A percentile compares a stretch with the other conserved stretches of the same genome.
Conservation (phyloP, 1,140 invertebrate genomes). For the Euura lappo region DNA sequence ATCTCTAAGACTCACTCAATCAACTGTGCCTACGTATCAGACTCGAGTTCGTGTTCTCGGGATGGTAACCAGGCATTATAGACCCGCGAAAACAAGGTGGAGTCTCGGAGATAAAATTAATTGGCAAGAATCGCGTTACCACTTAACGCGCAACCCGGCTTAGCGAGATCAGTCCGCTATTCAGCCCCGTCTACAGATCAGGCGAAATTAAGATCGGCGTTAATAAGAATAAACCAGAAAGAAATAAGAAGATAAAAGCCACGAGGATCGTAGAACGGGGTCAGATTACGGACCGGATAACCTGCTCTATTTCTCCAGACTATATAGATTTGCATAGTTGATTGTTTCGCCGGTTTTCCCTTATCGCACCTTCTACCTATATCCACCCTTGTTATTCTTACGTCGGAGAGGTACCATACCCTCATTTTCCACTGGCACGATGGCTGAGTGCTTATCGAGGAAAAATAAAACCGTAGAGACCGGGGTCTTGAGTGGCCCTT, state of each 20-base stretch:
- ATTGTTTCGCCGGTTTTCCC: not conserved
- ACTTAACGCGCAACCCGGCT: not conserved
- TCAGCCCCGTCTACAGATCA: not conserved
- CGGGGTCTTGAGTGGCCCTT: not conserved
- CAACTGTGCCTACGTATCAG: not conserved
- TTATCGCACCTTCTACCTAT: not conserved
- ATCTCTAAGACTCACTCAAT: not conserved
- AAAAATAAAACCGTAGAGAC: not conserved
- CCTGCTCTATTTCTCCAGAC: not conserved
- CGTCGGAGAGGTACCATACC: not conserved
- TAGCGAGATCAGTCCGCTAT: not conserved
- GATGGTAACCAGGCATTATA: no score
- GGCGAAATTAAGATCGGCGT: no score
- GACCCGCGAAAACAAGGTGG: not conserved
- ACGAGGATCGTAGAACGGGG: not conserved
- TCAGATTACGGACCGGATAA: not conserved
- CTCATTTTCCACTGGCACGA: not conserved
- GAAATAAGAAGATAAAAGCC: not conserved
- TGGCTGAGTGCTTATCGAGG: constrained; percentile 1
- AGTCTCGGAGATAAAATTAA: constrained; percentile 1
- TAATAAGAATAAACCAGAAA: no score
- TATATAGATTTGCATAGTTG: not conserved
- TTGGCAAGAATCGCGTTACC: not conserved
- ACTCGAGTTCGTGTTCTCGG: not conserved
- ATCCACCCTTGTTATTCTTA: not conserved